These are phyloP conservation scores for Nibea coibor DNA, from an alignment of 2,113 vertebrate genomes.

Conservation along the genomic window DNA sequence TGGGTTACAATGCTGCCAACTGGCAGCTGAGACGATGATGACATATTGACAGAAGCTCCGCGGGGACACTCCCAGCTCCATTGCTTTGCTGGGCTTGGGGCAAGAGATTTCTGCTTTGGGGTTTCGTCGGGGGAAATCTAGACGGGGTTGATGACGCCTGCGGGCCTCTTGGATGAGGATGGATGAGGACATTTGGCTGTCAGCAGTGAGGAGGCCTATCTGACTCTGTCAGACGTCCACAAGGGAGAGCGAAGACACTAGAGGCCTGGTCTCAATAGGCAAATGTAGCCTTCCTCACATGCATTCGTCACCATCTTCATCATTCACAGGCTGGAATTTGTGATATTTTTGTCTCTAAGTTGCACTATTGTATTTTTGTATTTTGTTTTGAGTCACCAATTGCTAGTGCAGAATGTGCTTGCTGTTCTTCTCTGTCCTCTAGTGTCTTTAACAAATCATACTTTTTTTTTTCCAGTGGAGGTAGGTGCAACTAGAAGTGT, in stretches of 20 bases:
- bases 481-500: slow-evolving; percentile 40
- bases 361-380: slow-evolving; percentile 3
- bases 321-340: slow-evolving; percentile 36
- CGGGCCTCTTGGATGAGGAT: slow-evolving; percentile 77
- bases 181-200: slow-evolving; percentile 82
- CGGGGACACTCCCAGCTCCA: slow-evolving; percentile 66
- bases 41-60: slow-evolving; percentile 80
- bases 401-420: slow-evolving; percentile 28
- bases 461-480: slow-evolving; percentile 44
- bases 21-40: slow-evolving; percentile 78
- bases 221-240: slow-evolving; percentile 70
- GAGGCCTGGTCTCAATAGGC: slow-evolving; percentile 63
- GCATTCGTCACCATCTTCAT: slow-evolving; percentile 57
- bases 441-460: slow-evolving; percentile 53
- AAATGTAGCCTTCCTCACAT: slow-evolving; percentile 48
- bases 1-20: slow-evolving; percentile 63
- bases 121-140: slow-evolving; percentile 74
- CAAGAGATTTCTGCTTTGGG: slow-evolving; percentile 69
- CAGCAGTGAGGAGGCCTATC: slow-evolving; percentile 75
- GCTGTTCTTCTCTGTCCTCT: slow-evolving; percentile 9
- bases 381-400: slow-evolving; percentile 28
- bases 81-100: slow-evolving; percentile 57
- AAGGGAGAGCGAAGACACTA: slow-evolving; percentile 55
- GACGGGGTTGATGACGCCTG: slow-evolving; percentile 71
- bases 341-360: slow-evolving; percentile 27